phyloP scores from a whole-genome alignment of 2,797 vertebrate species.

The Etheostoma perlongum region DNA sequence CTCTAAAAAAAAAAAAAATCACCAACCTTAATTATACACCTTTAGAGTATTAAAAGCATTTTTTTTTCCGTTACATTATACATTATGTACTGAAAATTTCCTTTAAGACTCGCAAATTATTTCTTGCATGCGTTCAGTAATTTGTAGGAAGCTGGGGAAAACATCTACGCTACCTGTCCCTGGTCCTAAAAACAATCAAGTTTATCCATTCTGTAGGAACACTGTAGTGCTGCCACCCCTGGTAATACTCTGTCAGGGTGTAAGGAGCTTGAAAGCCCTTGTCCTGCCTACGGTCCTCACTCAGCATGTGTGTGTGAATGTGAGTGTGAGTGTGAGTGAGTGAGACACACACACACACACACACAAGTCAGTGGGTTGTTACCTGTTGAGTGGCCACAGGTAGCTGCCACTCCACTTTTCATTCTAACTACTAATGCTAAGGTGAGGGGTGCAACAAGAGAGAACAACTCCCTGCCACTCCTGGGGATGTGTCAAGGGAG shows the following conservation, averaged over 20 bases:
- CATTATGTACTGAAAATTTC: not conserved
- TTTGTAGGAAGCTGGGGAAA: accelerated
- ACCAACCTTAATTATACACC: too few relatives aligned
- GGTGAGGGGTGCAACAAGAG: constrained; percentile 28
- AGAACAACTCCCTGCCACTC: constrained; percentile 33
- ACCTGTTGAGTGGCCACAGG: constrained; percentile 42
- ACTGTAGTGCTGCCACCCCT: not conserved
- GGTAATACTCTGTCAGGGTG: constrained; percentile 1
- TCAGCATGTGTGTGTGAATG: constrained; percentile 5
- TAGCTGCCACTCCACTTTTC: constrained; percentile 22
- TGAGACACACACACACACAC: not conserved
- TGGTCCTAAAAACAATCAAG: not conserved
- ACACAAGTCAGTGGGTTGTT: constrained; percentile 10
- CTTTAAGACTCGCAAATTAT: not conserved
- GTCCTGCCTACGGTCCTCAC: constrained; percentile 13
- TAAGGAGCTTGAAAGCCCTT: constrained; percentile 7
- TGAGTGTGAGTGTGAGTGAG: too few relatives aligned
- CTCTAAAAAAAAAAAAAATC: not conserved
- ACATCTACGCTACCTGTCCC: not conserved
- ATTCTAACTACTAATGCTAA: constrained; percentile 14
- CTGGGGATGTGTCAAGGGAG: constrained; percentile 1
- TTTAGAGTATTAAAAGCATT: too few relatives aligned
- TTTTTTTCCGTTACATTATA: too few relatives aligned
- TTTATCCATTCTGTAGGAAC: not conserved
- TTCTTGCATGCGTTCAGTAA: not conserved